These are phyloP conservation scores for Autographa pulchrina DNA, from an alignment of 2,888 invertebrate genomes.

Conservation along the genomic window DNA sequence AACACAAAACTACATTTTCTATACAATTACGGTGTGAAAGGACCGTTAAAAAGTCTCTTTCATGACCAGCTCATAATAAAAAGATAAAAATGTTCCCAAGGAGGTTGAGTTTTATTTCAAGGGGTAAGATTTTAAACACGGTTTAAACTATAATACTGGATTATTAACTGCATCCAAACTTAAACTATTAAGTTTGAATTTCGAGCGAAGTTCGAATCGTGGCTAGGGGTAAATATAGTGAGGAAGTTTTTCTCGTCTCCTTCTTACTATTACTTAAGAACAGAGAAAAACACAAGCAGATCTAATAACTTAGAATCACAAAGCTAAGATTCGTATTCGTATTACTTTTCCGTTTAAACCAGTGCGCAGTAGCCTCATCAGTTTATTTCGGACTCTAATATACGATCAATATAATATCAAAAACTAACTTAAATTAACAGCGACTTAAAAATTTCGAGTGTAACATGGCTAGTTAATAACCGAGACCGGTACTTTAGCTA, in stretches of 20 bases:
- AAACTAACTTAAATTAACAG: not conserved
- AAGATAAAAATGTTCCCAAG: not conserved
- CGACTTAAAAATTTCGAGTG: not conserved
- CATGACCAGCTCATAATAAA: not conserved
- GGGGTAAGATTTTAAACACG: slow-evolving; percentile 27
- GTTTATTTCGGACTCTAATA: too few relatives aligned
- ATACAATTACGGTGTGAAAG: not conserved
- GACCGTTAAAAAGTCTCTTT: not conserved
- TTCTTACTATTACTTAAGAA: not conserved
- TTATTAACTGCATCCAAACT: slow-evolving; percentile 40
- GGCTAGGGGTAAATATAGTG: slow-evolving; percentile 35
- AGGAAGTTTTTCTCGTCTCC: slow-evolving; percentile 9
- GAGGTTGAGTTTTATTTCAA: not conserved
- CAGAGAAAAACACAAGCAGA: too few relatives aligned
- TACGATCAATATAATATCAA: not conserved
- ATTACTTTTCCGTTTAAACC: too few relatives aligned
- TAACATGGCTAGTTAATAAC: not conserved
- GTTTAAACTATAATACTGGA: slow-evolving; percentile 37
- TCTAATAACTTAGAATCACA: too few relatives aligned
- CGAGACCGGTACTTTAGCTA: slow-evolving; percentile 6
- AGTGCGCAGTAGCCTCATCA: too few relatives aligned
- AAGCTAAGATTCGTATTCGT: too few relatives aligned
- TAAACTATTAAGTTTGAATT: slow-evolving; percentile 36
- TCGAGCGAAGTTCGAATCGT: slow-evolving; percentile 34
- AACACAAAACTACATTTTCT: not conserved